These are phyloP conservation scores for Eupsilia transversa DNA, from an alignment of 2,888 invertebrate genomes.

Conservation along the genomic window DNA sequence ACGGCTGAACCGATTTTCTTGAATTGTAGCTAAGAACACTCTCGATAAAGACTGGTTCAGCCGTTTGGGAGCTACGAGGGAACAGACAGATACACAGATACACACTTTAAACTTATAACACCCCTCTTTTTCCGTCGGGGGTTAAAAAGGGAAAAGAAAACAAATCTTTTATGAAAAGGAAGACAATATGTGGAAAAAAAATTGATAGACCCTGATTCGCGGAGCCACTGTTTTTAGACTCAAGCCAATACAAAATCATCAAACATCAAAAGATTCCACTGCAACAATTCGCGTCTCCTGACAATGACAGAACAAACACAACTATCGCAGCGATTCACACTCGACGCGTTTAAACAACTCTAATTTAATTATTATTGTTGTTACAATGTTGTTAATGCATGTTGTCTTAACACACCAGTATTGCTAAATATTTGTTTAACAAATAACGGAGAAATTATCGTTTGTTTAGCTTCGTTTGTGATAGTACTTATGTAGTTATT, in stretches of 20 bases:
- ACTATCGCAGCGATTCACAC: constrained; percentile 66
- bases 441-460: constrained; percentile 72
- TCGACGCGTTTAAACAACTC: constrained; percentile 58
- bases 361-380: constrained; percentile 76
- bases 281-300: constrained; percentile 8
- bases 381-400: constrained; percentile 73
- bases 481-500: constrained; percentile 29
- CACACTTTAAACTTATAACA: no score
- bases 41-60: no score
- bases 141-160: no score
- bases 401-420: constrained; percentile 65
- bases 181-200: no score
- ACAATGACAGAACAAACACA: constrained; percentile 56
- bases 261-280: constrained; percentile 45
- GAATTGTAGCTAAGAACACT: no score
- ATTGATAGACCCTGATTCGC: no score
- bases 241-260: not conserved
- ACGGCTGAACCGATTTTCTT: no score
- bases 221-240: not conserved
- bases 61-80: no score
- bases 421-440: constrained; percentile 70
- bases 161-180: no score
- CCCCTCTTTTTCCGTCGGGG: no score
- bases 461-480: constrained; percentile 60
- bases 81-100: no score